phyloP scores from a whole-genome alignment of 2,888 invertebrate genomes.

The Philopedon plagiatum region DNA sequence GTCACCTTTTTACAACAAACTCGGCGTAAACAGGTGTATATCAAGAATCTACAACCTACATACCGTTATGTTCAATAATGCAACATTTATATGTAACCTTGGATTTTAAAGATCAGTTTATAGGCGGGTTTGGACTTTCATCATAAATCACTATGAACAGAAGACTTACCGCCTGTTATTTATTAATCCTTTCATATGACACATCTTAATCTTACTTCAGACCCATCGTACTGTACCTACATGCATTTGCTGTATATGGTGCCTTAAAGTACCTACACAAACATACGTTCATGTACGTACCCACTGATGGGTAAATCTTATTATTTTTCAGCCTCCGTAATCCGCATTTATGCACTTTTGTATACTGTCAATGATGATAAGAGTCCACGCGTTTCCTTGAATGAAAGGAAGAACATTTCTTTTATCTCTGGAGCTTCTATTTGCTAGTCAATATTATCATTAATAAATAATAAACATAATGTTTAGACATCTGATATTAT shows the following conservation, averaged over 20 bases:
- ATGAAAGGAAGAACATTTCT: not conserved
- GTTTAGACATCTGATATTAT: too few relatives aligned
- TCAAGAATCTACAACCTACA: conserved; percentile 29
- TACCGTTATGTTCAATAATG: conserved; percentile 26
- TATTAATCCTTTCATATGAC: not conserved
- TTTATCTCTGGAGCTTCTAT: too few relatives aligned
- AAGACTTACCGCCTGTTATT: too few relatives aligned
- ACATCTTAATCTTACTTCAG: not conserved
- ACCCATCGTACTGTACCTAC: not conserved
- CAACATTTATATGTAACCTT: conserved; percentile 20
- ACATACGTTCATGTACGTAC: not conserved
- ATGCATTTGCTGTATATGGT: conserved; percentile 5
- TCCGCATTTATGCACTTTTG: too few relatives aligned
- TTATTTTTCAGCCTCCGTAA: not conserved
- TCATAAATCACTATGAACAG: not conserved
- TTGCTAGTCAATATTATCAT: too few relatives aligned
- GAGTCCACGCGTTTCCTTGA: not conserved
- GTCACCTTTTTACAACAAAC: not conserved
- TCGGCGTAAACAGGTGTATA: conserved; percentile 15
- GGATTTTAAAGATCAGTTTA: conserved; percentile 23
- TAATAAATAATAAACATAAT: too few relatives aligned
- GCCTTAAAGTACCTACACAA: conserved; percentile 2
- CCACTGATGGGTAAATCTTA: not conserved
- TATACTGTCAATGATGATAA: not conserved
- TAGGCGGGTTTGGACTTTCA: not conserved